Evolutionary conservation across 2,797 vertebrate genomes (phyloP).

Genomic region (Pelochelys cantorii): DNA sequence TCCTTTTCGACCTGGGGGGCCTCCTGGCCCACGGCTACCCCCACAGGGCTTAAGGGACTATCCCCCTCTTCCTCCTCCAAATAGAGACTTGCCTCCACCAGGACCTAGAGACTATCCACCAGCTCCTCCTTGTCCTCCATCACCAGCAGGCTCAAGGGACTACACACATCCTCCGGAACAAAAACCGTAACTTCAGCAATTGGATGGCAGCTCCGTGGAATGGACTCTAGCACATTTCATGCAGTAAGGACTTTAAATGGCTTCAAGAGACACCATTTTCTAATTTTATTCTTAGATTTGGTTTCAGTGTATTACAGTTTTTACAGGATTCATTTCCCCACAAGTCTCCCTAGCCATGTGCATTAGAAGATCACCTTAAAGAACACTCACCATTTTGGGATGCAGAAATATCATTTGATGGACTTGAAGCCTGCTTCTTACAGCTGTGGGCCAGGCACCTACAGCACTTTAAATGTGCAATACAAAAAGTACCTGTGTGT

Average conservation of each 20-base stretch:
- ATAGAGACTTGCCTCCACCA: conserved; percentile 75
- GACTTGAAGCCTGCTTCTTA: conserved; percentile 69
- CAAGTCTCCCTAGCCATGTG: conserved; percentile 70
- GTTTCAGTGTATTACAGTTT: conserved; percentile 63
- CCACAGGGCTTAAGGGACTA: conserved; percentile 83
- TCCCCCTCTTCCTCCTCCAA: conserved; percentile 61
- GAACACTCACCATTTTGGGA: conserved; percentile 71
- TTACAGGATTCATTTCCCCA: conserved; percentile 75
- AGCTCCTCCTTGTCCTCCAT: background rate
- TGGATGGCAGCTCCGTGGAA: background rate
- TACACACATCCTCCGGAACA: conserved; percentile 62
- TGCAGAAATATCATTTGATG: conserved; percentile 69
- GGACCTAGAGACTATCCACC: conserved; percentile 75
- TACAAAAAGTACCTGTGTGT: conserved; percentile 85
- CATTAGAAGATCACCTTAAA: conserved; percentile 77
- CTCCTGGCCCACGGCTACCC: conserved; percentile 80
- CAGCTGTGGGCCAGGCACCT: conserved; percentile 35
- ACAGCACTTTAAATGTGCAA: conserved; percentile 86
- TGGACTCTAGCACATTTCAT: conserved; percentile 19
- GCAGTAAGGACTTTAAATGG: conserved; percentile 24
- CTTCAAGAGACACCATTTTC: conserved; percentile 49
- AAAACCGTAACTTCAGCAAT: conserved; percentile 60
- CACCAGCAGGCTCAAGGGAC: conserved; percentile 54
- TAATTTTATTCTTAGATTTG: conserved; percentile 50
- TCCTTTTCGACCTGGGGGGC: conserved; percentile 69